Conservation (phyloP, 2,113 vertebrate genomes). For the Tapirus terrestris region DNA sequence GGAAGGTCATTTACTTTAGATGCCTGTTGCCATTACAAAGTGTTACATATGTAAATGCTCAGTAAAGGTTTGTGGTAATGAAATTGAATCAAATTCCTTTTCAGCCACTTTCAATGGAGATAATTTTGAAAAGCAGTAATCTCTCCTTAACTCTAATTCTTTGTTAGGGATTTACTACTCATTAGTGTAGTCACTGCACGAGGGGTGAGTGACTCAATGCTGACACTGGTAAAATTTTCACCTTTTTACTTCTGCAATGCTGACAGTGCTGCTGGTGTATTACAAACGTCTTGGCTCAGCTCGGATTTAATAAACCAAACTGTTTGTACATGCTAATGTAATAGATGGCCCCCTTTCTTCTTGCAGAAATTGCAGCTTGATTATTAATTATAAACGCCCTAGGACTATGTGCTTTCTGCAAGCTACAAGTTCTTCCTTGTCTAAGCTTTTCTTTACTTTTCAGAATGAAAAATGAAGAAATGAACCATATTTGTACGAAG, state of each 20-base stretch:
- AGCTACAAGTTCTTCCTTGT: constrained; percentile 50
- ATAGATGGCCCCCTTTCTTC: background rate
- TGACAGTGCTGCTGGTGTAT: background rate
- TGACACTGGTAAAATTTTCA: constrained; percentile 31
- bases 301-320: constrained; percentile 50
- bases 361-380: constrained; percentile 30
- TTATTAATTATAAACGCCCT: constrained; percentile 59
- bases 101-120: constrained; percentile 2
- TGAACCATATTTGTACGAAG: constrained; percentile 14
- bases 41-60: background rate
- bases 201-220: background rate
- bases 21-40: background rate
- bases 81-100: constrained; percentile 55
- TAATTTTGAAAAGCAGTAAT: constrained; percentile 42
- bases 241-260: constrained; percentile 43
- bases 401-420: background rate
- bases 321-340: constrained; percentile 60
- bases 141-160: constrained; percentile 6
- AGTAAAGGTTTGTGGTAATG: background rate
- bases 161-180: background rate
- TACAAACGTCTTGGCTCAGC: constrained; percentile 47
- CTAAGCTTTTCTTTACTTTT: constrained; percentile 49
- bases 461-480: constrained; percentile 25
- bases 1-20: background rate
- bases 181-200: constrained; percentile 22